A percentile compares a stretch with the other conserved stretches of the same genome.
Conservation (phyloP, 2,113 vertebrate species). For the Suncus etruscus region DNA sequence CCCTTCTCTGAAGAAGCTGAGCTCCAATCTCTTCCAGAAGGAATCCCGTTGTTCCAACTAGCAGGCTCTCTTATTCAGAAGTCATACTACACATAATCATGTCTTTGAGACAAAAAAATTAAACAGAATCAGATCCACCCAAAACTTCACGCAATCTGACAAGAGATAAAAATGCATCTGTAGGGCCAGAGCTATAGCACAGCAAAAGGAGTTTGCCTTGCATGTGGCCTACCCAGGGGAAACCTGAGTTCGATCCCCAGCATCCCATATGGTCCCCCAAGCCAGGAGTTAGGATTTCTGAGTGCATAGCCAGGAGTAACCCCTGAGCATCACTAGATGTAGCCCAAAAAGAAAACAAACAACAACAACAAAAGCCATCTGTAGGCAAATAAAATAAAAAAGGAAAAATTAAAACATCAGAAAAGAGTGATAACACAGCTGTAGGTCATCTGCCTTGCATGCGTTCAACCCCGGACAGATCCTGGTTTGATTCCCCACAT, state of each 20-base stretch:
- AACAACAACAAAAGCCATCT: too few relatives aligned
- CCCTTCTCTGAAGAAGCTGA: neutral
- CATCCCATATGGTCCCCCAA: too few relatives aligned
- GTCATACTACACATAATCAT: neutral
- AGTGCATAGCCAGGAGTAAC: too few relatives aligned
- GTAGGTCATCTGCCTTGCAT: too few relatives aligned
- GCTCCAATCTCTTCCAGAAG: neutral
- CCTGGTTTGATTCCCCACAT: too few relatives aligned
- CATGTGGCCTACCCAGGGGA: too few relatives aligned
- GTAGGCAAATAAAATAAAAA: neutral
- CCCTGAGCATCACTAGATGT: too few relatives aligned
- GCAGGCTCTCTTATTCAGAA: neutral
- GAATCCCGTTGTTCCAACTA: neutral
- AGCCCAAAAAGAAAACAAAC: too few relatives aligned
- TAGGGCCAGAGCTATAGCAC: neutral
- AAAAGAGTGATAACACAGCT: neutral
- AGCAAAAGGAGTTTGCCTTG: too few relatives aligned
- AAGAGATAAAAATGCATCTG: slow-evolving; percentile 7
- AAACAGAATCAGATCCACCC: slow-evolving; percentile 15
- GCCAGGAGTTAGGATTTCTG: too few relatives aligned
- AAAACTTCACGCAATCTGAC: neutral
- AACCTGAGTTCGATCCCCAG: too few relatives aligned
- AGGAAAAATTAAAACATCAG: neutral
- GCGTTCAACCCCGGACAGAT: too few relatives aligned
- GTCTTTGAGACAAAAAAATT: neutral